Evolutionary conservation across 2,888 invertebrate genomes (phyloP).

Genomic region (Idaea biselata): DNA sequence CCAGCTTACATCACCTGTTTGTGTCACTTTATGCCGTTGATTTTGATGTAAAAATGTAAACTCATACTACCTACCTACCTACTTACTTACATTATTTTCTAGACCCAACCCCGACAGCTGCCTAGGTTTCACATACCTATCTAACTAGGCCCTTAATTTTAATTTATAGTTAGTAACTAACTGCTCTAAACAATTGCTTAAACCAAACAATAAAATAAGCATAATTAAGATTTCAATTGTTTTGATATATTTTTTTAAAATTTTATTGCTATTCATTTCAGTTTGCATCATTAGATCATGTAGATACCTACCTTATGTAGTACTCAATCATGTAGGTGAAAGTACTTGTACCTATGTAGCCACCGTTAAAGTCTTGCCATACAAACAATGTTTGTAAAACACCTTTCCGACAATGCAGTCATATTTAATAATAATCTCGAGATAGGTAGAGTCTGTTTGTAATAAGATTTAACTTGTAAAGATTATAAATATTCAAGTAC

Average conservation of each 20-base stretch:
- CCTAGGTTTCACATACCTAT: not conserved
- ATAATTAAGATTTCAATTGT: no score
- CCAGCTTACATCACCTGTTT: conserved; percentile 20
- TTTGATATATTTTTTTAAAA: no score
- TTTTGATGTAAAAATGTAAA: not conserved
- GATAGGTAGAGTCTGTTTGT: not conserved
- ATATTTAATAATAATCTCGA: no score
- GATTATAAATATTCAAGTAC: no score
- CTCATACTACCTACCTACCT: not conserved
- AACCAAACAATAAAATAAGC: no score
- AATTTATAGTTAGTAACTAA: no score
- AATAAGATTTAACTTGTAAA: not conserved
- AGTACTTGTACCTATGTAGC: not conserved
- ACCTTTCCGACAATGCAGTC: not conserved
- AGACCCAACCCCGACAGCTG: not conserved
- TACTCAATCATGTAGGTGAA: no score
- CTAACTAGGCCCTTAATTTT: not conserved
- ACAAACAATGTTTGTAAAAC: not conserved
- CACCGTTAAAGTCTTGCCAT: not conserved
- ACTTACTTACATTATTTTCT: not conserved
- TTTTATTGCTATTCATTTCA: no score
- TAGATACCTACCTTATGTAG: no score
- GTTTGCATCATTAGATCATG: no score
- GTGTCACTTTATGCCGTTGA: not conserved
- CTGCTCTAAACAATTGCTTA: no score